Base-by-base conservation (phyloP, 2,113 vertebrate species). In the Dryoscopus gambensis region DNA sequence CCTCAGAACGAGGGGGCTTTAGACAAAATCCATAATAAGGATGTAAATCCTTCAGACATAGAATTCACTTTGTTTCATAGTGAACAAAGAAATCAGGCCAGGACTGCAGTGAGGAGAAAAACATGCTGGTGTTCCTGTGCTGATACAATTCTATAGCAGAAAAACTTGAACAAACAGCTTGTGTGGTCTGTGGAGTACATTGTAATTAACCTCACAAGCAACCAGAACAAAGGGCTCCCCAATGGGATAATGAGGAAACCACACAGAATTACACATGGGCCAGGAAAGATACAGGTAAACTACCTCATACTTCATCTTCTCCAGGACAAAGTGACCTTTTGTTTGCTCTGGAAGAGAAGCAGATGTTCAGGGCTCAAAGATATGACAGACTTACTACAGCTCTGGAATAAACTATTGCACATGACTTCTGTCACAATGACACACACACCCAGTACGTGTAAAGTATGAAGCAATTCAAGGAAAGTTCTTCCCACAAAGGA, bases 361-460 rank as follows among this genome's bases (percentile, higher is more conserved):
- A 91, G 68, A 84, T 63, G 39, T 62, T 89, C 73, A 81, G 46
- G 60, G 64, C 60, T 62, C 31, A n/a, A 39, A 62, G 40, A 39
- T 12, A n/a, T 0, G 33, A 27, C 46, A 65, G 39, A 55, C 21
- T n/a, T 19, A 42, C 11, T 24, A 28, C 1, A 84, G 81, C 73
- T 79, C 52, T 55, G 12, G 14, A 84, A 76, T 24, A 50, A 83
- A 80, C 71, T 19, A 33, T 0, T 11, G 44, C 46, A 16, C 6
- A 30, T 33, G 76, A 35, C 11, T 37, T 12, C 20, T 11, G 59
- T 35, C 79, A 56, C 68, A 78, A 3, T 28, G 49, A 47, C 15
- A 30, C 1, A 8, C 35, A 39, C 5, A 13, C 8, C 39, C 4
- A 35, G 15, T 5, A 18, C 0, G 0, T 22, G 37, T 7, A 4